Conservation (phyloP, 2,113 vertebrate genomes). For the Riparia riparia region DNA sequence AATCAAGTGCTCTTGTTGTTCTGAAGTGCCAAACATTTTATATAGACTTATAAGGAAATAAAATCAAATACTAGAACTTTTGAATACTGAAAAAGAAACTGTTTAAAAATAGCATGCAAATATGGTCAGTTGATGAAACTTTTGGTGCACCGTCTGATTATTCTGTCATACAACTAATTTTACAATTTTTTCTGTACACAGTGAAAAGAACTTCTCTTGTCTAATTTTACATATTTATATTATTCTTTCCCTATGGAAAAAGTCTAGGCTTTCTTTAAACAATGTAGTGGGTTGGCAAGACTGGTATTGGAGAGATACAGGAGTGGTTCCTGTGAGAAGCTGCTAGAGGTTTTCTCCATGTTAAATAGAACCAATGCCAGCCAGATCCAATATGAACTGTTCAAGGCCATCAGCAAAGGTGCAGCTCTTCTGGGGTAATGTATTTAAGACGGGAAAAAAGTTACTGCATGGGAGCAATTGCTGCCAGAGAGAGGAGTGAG, state of each 20-base stretch:
- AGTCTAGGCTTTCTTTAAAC: background rate
- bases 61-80: background rate
- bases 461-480: background rate
- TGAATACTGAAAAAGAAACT: background rate
- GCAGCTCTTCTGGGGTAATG: background rate
- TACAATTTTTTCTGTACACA: background rate
- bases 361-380: background rate
- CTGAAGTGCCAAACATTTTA: background rate
- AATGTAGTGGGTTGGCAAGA: background rate
- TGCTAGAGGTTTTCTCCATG: background rate
- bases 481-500: background rate
- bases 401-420: background rate
- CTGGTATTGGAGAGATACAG: background rate
- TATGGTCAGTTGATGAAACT: background rate
- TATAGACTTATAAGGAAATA: background rate
- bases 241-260: background rate
- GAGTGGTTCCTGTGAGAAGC: background rate
- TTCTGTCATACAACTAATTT: background rate
- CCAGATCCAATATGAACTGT: background rate
- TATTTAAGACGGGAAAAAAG: background rate
- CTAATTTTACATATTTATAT: background rate
- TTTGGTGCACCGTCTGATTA: background rate
- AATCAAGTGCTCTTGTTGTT: background rate
- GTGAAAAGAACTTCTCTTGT: background rate
- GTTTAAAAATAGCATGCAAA: background rate